These are phyloP conservation scores for Bombyx mandarina DNA, from an alignment of 1,140 invertebrate species.

Conservation along the genomic window DNA sequence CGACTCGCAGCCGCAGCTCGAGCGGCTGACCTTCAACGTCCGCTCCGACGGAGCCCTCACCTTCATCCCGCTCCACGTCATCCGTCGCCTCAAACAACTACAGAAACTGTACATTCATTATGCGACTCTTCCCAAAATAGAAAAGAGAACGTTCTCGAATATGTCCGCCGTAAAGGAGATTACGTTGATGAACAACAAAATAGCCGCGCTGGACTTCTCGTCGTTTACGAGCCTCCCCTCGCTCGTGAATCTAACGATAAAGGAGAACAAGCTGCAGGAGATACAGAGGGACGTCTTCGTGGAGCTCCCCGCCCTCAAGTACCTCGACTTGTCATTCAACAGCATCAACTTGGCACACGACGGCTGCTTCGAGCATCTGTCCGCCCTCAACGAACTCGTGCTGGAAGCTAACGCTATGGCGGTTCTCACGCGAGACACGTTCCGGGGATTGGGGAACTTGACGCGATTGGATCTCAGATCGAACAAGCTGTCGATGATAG, in stretches of 20 bases:
- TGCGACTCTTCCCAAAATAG: constrained; percentile 77
- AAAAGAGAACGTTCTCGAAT: constrained; percentile 80
- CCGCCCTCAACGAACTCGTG: constrained; percentile 76
- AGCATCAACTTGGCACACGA: constrained; percentile 81
- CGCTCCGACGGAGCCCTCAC: constrained; percentile 75
- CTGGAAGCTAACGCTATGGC: constrained; percentile 80
- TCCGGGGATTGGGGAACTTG: constrained; percentile 78
- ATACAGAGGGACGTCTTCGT: constrained; percentile 82
- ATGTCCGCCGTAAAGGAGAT: constrained; percentile 77
- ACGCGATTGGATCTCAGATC: constrained; percentile 77
- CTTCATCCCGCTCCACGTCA: constrained; percentile 78
- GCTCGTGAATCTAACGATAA: constrained; percentile 77
- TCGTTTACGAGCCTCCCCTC: constrained; percentile 77
- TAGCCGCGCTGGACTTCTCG: constrained; percentile 76
- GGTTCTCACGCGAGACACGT: constrained; percentile 78
- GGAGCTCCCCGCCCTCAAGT: constrained; percentile 76
- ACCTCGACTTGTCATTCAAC: constrained; percentile 79
- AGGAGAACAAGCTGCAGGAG: constrained; percentile 80
- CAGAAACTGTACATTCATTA: constrained; percentile 78
- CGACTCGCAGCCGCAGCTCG: constrained; percentile 76
- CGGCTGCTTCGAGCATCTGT: constrained; percentile 78
- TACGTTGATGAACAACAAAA: constrained; percentile 78
- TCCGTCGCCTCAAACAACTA: constrained; percentile 76
- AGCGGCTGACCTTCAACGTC: constrained; percentile 78
- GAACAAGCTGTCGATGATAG: constrained; percentile 81